Base-by-base conservation (phyloP, 2,113 vertebrate species). In the Salvelinus alpinus region DNA sequence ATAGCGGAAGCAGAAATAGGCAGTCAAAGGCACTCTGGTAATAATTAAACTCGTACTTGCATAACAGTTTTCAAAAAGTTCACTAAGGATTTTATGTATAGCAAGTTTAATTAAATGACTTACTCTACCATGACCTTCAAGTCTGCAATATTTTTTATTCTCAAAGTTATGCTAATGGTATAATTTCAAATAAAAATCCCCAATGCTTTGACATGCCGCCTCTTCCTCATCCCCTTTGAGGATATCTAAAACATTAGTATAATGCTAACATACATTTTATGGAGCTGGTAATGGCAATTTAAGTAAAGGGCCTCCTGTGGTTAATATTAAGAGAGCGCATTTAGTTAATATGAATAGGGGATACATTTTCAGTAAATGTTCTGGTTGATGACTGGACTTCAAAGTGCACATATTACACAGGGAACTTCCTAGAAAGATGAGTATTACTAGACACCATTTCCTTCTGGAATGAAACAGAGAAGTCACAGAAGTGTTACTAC, bases 51-150 rank as follows among this genome's bases (percentile, higher is more conserved):
- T 78, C 77, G 1, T 83, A 92, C 91, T 91, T 92, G 87, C 88
- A 90, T 90, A 91, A 89, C 84, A 29, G 83, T 88, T 86, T 82
- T 80, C 81, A 69, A 81, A 89, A 90, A 90, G 78, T 84, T 83
- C 57, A 66, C 80, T 72, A 82, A 83, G 66, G 79, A 81, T 75
- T 79, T 92, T 86, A 89, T 83, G 81, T 86, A 88, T 83, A 87
- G 84, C 86, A 88, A 88, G 92, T 93, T 89, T 89, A 92, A 93
- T 93, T 90, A 92, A 90, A 87, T 65, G 66, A 72, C 81, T 86
- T 81, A 74, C 57, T 76, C 77, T 44, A 83, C 82, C 80, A 65
- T 89, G 87, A 90, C 87, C 84, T 89, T 85, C 72, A 67, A 78
- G 73, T 86, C 59, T 59, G 64, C 18, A 75, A 18, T 14, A 4